Evolutionary conservation across 2,888 invertebrate species (phyloP), one percentile per base, ranked within the genome.

Genomic region (Cylloceria caligata): DNA sequence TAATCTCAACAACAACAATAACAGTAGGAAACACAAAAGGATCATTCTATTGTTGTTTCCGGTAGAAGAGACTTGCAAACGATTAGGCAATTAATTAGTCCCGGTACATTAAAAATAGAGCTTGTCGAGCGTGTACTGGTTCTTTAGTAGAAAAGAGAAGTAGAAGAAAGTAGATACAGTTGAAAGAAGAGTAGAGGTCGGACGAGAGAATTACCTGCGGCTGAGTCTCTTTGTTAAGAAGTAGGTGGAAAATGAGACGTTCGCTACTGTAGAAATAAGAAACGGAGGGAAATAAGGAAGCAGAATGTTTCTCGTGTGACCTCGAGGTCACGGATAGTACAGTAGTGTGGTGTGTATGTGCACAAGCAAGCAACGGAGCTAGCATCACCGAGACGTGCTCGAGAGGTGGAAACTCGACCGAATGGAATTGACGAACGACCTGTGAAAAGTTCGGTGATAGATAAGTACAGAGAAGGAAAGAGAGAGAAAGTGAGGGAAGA

Each of bases 341-440:
- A 9, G 16, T 13, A 65, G 60, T 34, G 34, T 9, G 3, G n/a
- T 30, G 55, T 57, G 5, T 30, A 5, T 30, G 27, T 49, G 16
- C 30, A 16, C 30, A 27, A 55, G 27, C 27, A 27, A 55, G 27
- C 55, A n/a, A 36, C 36, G 49, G 36, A 42, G 60, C 47, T 5
- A 74, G 16, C 16, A n/a, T n/a, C n/a, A n/a, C n/a, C n/a, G 5
- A 34, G 9, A 34, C 39, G 52, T 34, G 49, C 42, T 39, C 39
- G 45, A 80, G 80, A 45, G 64, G 19, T 62, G 62, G 39, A 67
- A 60, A 72, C 72, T 72, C 19, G 11, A 52, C 30, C 71, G 42
- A 78, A 67, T 60, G 47, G 60, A 67, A 49, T 67, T 45, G 45
- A 62, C 69, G 80, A 49, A 49, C 62, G 74, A 68, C 60, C 39